Percentiles rank a stretch among this genome's conserved stretches.
These are phyloP conservation scores for Champsocephalus gunnari DNA, from an alignment of 2,797 vertebrate species.

Conservation along the genomic window DNA sequence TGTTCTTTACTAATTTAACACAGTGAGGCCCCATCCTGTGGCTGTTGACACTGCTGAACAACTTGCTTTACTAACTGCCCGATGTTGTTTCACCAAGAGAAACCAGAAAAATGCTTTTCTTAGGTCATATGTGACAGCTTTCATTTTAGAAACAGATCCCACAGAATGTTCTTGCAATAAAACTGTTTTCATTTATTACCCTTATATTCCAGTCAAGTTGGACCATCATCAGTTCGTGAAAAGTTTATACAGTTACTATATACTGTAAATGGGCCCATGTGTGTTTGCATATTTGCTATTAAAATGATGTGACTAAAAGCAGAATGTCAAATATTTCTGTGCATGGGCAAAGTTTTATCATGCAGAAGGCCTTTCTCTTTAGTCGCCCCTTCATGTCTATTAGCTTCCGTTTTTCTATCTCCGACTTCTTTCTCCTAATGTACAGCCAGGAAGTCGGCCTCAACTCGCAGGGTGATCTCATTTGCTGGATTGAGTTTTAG, in stretches of 20 bases:
- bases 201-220: slow-evolving; percentile 37
- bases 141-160: slow-evolving; percentile 32
- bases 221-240: slow-evolving; percentile 40
- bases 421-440: slow-evolving; percentile 26
- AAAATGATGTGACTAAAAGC: slow-evolving; percentile 46
- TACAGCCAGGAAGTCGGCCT: slow-evolving; percentile 46
- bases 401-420: slow-evolving; percentile 27
- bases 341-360: slow-evolving; percentile 34
- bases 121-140: slow-evolving; percentile 38
- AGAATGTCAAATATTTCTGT: slow-evolving; percentile 49
- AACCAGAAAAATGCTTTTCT: slow-evolving; percentile 28
- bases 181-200: slow-evolving; percentile 58
- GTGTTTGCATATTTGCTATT: slow-evolving; percentile 52
- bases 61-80: slow-evolving; percentile 20
- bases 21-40: slow-evolving; percentile 28
- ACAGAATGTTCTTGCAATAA: slow-evolving; percentile 41
- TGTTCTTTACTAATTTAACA: slow-evolving; percentile 54
- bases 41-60: slow-evolving; percentile 35
- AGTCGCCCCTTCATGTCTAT: slow-evolving; percentile 22
- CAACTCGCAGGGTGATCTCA: slow-evolving; percentile 61
- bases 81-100: slow-evolving; percentile 10
- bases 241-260: slow-evolving; percentile 32
- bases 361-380: slow-evolving; percentile 36
- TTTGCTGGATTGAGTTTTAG: slow-evolving; percentile 69
- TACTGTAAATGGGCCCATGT: slow-evolving; percentile 49